phyloP scores from a whole-genome alignment of 2,888 invertebrate species.

The Hedychridium roseum region DNA sequence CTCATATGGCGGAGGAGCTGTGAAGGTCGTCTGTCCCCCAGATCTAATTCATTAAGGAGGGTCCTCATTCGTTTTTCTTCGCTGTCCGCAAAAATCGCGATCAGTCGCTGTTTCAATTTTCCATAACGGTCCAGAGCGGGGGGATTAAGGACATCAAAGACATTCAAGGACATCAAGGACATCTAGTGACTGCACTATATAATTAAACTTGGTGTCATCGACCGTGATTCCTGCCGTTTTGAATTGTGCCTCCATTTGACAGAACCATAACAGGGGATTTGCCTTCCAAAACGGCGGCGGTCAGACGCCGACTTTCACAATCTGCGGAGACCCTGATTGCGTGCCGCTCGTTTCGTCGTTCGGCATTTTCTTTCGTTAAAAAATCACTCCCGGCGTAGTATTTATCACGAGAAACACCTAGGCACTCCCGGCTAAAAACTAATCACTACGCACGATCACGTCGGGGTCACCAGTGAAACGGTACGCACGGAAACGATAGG shows the following conservation, averaged over 20 bases:
- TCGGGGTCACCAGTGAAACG: neutral
- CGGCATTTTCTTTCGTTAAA: no score
- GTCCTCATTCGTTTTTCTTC: neutral
- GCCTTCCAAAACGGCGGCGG: neutral
- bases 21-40: neutral
- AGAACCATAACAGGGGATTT: neutral
- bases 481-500: neutral
- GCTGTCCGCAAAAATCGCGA: neutral
- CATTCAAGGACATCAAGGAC: neutral
- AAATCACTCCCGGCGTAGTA: no score
- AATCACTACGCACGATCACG: neutral
- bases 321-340: no score
- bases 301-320: neutral
- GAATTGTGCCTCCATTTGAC: neutral
- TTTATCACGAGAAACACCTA: no score
- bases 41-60: neutral
- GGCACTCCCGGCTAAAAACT: no score
- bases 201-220: neutral
- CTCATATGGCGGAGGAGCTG: neutral
- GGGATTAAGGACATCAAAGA: neutral
- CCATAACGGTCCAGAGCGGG: neutral
- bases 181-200: neutral
- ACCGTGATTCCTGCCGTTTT: neutral
- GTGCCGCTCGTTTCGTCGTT: no score
- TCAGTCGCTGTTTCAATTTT: neutral